These are phyloP conservation scores for Amphiprion percula DNA, from an alignment of 2,113 vertebrate species.

Conservation along the genomic window DNA sequence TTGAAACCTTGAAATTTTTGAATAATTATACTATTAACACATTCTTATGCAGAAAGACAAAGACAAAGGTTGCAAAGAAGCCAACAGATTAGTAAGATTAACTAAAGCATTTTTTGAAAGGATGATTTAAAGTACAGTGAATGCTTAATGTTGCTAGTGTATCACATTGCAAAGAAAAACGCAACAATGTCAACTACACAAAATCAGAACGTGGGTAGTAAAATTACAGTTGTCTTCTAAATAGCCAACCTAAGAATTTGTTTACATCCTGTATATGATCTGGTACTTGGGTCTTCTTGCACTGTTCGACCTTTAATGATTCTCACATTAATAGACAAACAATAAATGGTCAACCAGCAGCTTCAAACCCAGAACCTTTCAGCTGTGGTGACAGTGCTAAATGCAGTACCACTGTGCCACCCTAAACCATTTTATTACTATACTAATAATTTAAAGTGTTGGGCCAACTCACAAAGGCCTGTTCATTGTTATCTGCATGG, in stretches of 20 bases:
- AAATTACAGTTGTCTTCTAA: no score
- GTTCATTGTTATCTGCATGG: not conserved
- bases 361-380: no score
- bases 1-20: not conserved
- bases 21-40: not conserved
- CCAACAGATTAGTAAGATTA: not conserved
- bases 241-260: no score
- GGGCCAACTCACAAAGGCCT: not conserved
- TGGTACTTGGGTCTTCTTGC: no score
- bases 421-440: constrained; percentile 4
- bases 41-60: not conserved
- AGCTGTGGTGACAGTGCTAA: no score
- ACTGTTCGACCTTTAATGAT: no score
- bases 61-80: not conserved
- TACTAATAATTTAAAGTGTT: not conserved
- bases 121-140: not conserved
- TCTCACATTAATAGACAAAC: no score
- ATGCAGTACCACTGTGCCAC: no score
- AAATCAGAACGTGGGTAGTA: no score
- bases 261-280: no score
- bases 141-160: not conserved
- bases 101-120: not conserved
- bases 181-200: no score
- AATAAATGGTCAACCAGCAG: no score
- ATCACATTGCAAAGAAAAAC: not conserved